Evolutionary conservation across 2,888 invertebrate species (phyloP), one percentile per base, ranked within the genome.

Genomic region (Eilema depressum): DNA sequence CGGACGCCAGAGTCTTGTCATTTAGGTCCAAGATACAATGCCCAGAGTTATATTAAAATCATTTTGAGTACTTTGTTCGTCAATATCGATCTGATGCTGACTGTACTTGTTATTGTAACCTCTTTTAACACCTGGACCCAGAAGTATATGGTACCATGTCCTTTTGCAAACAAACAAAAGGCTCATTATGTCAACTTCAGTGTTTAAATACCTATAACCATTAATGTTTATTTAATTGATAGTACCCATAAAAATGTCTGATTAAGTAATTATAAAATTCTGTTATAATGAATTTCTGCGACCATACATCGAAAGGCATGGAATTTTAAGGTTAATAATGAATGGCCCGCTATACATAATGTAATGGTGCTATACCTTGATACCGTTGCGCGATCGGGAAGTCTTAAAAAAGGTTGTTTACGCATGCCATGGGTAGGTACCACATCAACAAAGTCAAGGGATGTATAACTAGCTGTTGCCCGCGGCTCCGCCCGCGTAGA

Each of bases 251-350:
- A 71, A 78, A 72, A 74, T 73, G 62, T 71, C 71, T 80, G 76
- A 85, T 85, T 81, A 80, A 83, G 85, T 80, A 78, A 85, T 85
- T 85, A 85, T 68, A 79, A 74, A 76, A 83, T 80, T 77, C 76
- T 76, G 65, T 63, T 41, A 69, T 75, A 81, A 78, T 80, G 74
- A 67, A 73, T 75, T 70, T 71, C 64, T 74, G 73, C 70, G 75
- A 66, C 81, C 78, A 73, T 81, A 73, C 77, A 83, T 76, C 77
- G 77, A 80, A 71, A 74, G 75, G 76, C 33, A 73, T 64, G 77
- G 82, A 72, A 83, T 57, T 81, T 75, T 76, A 75, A 81, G 82
- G 79, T 75, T 76, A 83, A 77, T 75, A 71, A 81, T 47, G 47
- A 47, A 81, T 80, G 74, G 69, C 53, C 37, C 68, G 67, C 72